Conservation (phyloP, 2,888 invertebrate genomes). For the Frankliniella intonsa region DNA sequence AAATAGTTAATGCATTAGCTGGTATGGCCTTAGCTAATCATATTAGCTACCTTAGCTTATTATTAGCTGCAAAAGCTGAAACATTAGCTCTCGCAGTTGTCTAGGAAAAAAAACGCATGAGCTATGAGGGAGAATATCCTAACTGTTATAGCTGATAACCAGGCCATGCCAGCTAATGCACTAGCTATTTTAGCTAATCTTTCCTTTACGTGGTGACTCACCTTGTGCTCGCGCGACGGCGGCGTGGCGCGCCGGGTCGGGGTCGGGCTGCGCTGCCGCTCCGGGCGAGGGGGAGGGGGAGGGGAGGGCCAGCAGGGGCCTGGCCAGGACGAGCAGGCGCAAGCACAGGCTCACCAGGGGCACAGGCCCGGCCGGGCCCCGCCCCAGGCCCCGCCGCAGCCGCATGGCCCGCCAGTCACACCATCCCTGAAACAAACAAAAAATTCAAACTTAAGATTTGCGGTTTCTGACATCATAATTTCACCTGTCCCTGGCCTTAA, state of each 20-base stretch:
- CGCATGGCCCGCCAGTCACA: constrained; percentile 9
- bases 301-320: not conserved
- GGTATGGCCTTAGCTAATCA: no score
- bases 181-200: no score
- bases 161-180: no score
- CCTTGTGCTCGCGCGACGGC: constrained; percentile 16
- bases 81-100: no score
- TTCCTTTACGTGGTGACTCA: not conserved
- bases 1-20: no score
- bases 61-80: no score
- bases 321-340: not conserved
- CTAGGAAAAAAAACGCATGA: no score
- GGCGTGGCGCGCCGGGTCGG: not conserved
- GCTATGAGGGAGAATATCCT: no score
- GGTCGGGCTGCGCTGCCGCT: not conserved
- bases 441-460: not conserved
- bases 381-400: not conserved
- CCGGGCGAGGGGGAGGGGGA: not conserved
- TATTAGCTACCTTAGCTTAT: no score
- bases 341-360: not conserved
- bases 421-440: not conserved
- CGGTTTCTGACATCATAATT: no score
- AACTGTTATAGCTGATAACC: no score
- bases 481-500: no score
- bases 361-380: not conserved